Base-by-base conservation (phyloP, 2,113 vertebrate species). In the Myocastor coypus region DNA sequence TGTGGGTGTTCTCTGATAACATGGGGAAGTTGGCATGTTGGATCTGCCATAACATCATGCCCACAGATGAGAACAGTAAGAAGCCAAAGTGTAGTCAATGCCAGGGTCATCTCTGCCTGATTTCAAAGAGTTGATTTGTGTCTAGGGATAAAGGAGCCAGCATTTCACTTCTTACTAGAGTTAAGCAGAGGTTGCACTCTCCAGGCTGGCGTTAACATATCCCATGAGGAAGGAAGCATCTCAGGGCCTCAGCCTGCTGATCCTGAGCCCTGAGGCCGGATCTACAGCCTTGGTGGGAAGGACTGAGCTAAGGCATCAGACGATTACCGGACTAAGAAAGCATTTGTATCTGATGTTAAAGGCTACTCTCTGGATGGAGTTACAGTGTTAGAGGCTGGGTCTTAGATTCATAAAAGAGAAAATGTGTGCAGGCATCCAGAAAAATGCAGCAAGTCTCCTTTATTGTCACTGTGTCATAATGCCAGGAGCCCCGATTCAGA, bases 301-400 rank as follows among this genome's bases (percentile, higher is more conserved):
- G 59, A 52, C 34, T n/a, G 37, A 61, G 37, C 82, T 46, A 90
- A 40, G 1, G 8, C 52, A 22, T 63, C 30, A 73, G 55, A 57
- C 16, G 14, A 16, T 88, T 9, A 81, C 32, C 7, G 20, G 9
- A 89, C 46, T 85, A 37, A 68, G 14, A 3, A 19, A n/a, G 22
- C 63, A n/a, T 85, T 92, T 77, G 5, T 63, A 55, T 86, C 34
- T 89, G 19, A 68, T 82, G 40, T 87, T 52, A 68, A 82, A 94
- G 40, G 28, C 32, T 84, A 9, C 83, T 91, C 64, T 83, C 52
- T 71, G 52, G 42, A 42, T 80, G 4, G 16, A 80, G 55, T 9
- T 52, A 7, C 28, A 66, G 57, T 42, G 5, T 77, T 75, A 32
- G 71, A 32, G 37, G 12, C 85, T 8, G 42, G 13, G 42, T 64